Evolutionary conservation across 2,888 invertebrate species (phyloP), one percentile per base, ranked within the genome.

Genomic region (Brachyptera putata): DNA sequence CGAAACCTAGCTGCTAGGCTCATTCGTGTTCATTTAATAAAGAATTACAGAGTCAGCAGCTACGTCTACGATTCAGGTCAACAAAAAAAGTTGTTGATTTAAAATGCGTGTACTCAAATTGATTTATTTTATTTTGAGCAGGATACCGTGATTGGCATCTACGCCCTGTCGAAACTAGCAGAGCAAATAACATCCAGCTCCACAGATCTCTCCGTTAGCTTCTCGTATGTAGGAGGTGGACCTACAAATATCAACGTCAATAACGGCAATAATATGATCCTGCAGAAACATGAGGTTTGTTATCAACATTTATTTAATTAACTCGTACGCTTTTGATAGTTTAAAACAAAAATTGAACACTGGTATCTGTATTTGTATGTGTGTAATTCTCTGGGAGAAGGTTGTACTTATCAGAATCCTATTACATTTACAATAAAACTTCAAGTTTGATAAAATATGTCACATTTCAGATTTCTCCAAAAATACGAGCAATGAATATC

Each of bases 251-350:
- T 91, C 69, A 86, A 83, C 66, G 82, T 93, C 5, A 87, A 85
- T 69, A 80, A 82, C 55, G 85, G 86, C 62, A 94, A 91, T 69
- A 81, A 89, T 0, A 84, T 94, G 76, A 85, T 92, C 58, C 81
- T 93, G 48, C 94, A 95, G 73, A 87, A 86, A 65, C 82, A 86
- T 70, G 80, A 86, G 74, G 91, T 91, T 73, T 74, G 76, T 69
- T 62, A 50, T 14, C n/a, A n/a, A n/a, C n/a, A n/a, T n/a, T n/a
- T n/a, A n/a, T n/a, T n/a, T n/a, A n/a, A n/a, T n/a, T n/a, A n/a
- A n/a, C n/a, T n/a, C n/a, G n/a, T n/a, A n/a, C n/a, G n/a, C n/a
- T n/a, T n/a, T n/a, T n/a, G n/a, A n/a, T n/a, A n/a, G n/a, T n/a
- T n/a, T n/a, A n/a, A n/a, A n/a, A n/a, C n/a, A n/a, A n/a, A n/a